phyloP scores from a whole-genome alignment of 2,888 invertebrate species.

The Plebejus argus region DNA sequence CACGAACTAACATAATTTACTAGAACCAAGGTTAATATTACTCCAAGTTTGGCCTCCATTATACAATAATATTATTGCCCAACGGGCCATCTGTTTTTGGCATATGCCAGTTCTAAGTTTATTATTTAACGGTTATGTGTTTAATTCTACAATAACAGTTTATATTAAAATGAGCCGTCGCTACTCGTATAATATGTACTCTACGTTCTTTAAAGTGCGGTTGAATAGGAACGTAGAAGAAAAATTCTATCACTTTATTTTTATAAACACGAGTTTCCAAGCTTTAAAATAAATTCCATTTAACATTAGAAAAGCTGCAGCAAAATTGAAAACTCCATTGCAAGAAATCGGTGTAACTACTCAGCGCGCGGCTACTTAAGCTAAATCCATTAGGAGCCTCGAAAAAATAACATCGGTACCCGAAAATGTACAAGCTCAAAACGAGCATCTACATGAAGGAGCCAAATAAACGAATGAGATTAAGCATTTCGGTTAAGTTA shows the following conservation, averaged over 20 bases:
- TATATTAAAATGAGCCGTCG: not conserved
- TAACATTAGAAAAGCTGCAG: conserved; percentile 36
- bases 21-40: conserved; percentile 9
- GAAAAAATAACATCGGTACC: conserved; percentile 43
- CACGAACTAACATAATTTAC: conserved; percentile 8
- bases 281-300: conserved; percentile 22
- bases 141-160: conserved; percentile 11
- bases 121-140: conserved; percentile 21
- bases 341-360: conserved; percentile 42
- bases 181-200: not conserved
- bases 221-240: not conserved
- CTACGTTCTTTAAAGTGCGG: not conserved
- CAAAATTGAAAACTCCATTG: conserved; percentile 40
- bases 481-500: conserved; percentile 55
- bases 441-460: conserved; percentile 60
- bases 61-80: conserved; percentile 11
- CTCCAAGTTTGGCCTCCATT: conserved; percentile 19
- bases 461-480: conserved; percentile 56
- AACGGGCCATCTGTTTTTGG: conserved; percentile 18
- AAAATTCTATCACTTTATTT: not conserved
- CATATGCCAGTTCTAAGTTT: conserved; percentile 20
- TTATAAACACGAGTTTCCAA: not conserved
- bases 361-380: conserved; percentile 37
- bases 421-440: conserved; percentile 46
- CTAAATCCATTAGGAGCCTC: conserved; percentile 41